Evolutionary conservation across 2,797 vertebrate genomes (phyloP).

Genomic region (Chelon labrosus): DNA sequence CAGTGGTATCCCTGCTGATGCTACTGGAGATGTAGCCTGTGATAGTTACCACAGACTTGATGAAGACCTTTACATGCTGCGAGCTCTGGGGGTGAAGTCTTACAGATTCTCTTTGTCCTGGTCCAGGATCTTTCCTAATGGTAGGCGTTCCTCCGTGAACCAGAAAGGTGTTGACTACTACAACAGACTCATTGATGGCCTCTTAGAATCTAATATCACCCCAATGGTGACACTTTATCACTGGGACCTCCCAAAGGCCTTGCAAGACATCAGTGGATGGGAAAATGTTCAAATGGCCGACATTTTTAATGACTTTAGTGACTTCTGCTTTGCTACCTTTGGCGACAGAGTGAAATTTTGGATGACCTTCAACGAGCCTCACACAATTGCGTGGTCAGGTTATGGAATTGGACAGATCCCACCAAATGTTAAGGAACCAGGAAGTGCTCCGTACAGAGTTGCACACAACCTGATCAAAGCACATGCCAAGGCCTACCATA

Average conservation of each 20-base stretch:
- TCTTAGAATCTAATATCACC: slow-evolving; percentile 86
- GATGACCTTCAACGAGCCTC: slow-evolving; percentile 92
- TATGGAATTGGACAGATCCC: slow-evolving; percentile 88
- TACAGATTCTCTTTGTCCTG: slow-evolving; percentile 95
- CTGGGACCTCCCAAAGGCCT: slow-evolving; percentile 94
- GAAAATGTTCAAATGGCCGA: slow-evolving; percentile 83
- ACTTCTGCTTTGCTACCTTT: slow-evolving; percentile 93
- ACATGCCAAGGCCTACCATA: slow-evolving; percentile 92
- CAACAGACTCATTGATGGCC: slow-evolving; percentile 88
- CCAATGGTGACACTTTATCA: slow-evolving; percentile 93
- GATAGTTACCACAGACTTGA: slow-evolving; percentile 92
- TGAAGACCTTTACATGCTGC: slow-evolving; percentile 91
- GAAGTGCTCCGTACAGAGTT: slow-evolving; percentile 86
- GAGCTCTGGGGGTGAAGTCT: slow-evolving; percentile 87
- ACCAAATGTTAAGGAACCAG: slow-evolving; percentile 85
- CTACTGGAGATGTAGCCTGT: slow-evolving; percentile 89
- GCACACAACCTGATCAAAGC: slow-evolving; percentile 92
- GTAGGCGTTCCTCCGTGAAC: slow-evolving; percentile 86
- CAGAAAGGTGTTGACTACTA: slow-evolving; percentile 91
- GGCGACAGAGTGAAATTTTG: slow-evolving; percentile 97
- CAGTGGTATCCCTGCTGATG: slow-evolving; percentile 74
- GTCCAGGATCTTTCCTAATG: slow-evolving; percentile 93
- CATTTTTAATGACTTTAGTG: slow-evolving; percentile 90
- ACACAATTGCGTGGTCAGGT: slow-evolving; percentile 84
- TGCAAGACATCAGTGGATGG: slow-evolving; percentile 92